Conservation (phyloP, 2,888 invertebrate species). For the Hyalella azteca region DNA sequence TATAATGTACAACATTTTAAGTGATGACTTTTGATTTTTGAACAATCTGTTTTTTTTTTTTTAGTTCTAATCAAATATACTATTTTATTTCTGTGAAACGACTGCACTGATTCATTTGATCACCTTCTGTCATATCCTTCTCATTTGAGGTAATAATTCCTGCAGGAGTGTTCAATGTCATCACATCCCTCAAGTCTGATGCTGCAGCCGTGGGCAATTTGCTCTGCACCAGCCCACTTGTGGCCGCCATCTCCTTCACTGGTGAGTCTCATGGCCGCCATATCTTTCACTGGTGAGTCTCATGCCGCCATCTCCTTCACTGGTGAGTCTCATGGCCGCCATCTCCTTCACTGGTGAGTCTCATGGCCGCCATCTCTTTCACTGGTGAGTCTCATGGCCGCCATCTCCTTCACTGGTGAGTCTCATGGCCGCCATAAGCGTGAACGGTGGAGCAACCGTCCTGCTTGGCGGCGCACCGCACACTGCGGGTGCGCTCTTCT, state of each 20-base stretch:
- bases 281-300: not conserved
- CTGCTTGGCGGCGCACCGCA: conserved; percentile 76
- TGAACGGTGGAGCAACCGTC: conserved; percentile 78
- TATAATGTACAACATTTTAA: too few relatives aligned
- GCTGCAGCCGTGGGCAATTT: conserved; percentile 81
- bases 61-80: too few relatives aligned
- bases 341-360: conserved; percentile 65
- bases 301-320: not conserved
- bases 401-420: conserved; percentile 66
- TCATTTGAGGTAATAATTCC: too few relatives aligned
- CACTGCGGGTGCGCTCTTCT: conserved; percentile 78
- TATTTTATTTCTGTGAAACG: too few relatives aligned
- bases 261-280: conserved; percentile 64
- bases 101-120: too few relatives aligned
- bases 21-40: too few relatives aligned
- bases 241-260: conserved; percentile 93
- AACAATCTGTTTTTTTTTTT: too few relatives aligned
- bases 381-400: not conserved
- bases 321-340: conserved; percentile 75
- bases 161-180: conserved; percentile 80
- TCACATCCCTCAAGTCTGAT: conserved; percentile 79
- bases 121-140: too few relatives aligned
- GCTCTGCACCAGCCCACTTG: conserved; percentile 80
- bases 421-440: conserved; percentile 82
- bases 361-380: not conserved